Evolutionary conservation across 1,140 invertebrate genomes (phyloP).

Genomic region (Cyclargus thomasi): DNA sequence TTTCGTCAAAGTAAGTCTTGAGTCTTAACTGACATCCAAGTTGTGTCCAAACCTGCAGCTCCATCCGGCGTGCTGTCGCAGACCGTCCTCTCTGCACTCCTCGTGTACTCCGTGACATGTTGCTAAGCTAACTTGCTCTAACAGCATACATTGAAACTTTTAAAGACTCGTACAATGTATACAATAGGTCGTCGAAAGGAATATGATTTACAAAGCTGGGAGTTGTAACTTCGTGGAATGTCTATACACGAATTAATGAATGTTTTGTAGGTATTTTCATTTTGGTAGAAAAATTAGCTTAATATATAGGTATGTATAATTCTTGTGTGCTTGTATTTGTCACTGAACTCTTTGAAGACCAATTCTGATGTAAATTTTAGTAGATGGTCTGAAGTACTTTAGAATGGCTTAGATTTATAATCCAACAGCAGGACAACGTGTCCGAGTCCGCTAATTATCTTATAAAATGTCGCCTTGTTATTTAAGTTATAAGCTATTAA

Average conservation of each 20-base stretch:
- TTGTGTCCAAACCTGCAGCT: slow-evolving; percentile 28
- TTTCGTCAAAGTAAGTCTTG: slow-evolving; percentile 30
- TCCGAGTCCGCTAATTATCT: no score
- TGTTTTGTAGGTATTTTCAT: no score
- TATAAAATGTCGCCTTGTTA: not conserved
- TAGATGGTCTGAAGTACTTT: no score
- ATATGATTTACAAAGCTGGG: not conserved
- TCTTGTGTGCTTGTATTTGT: no score
- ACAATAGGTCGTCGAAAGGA: not conserved
- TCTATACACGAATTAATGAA: no score
- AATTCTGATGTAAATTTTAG: no score
- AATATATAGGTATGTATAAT: no score
- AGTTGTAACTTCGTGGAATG: not conserved
- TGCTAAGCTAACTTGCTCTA: not conserved
- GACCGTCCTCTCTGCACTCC: not conserved
- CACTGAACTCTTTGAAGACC: no score
- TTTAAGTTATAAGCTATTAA: not conserved
- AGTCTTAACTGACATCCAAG: slow-evolving; percentile 33
- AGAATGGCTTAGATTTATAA: no score
- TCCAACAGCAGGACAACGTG: no score
- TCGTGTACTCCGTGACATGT: not conserved
- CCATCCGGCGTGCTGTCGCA: slow-evolving; percentile 41
- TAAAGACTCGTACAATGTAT: not conserved
- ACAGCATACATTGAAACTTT: not conserved
- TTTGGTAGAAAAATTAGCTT: no score